A percentile compares a stretch with the other conserved stretches of the same genome.
These are phyloP conservation scores for Neocloeon triangulifer DNA, from an alignment of 1,140 invertebrate genomes.

Conservation along the genomic window DNA sequence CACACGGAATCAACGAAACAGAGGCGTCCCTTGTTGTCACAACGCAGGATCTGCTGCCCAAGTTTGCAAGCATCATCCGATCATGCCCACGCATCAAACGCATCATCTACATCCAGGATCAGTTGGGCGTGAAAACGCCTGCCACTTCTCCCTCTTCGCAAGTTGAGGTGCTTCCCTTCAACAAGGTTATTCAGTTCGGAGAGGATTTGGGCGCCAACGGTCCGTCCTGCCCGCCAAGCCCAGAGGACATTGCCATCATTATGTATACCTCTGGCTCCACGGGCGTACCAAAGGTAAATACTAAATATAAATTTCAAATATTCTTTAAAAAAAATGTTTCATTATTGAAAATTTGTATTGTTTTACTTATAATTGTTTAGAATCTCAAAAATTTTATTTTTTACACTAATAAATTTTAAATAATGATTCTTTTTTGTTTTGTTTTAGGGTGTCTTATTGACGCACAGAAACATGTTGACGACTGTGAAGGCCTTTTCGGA, in stretches of 20 bases:
- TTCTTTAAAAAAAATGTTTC: no score
- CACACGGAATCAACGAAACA: conserved; percentile 90
- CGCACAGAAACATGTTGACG: conserved; percentile 75
- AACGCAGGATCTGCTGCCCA: conserved; percentile 67
- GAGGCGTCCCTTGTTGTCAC: conserved; percentile 80
- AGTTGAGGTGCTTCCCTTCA: not conserved
- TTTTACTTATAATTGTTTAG: no score
- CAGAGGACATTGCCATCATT: conserved; percentile 68
- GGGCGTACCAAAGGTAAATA: conserved; percentile 65
- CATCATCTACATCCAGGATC: conserved; percentile 76
- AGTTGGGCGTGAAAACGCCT: conserved; percentile 25
- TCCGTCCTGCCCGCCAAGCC: conserved; percentile 25
- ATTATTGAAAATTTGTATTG: no score
- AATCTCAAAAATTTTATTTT: no score
- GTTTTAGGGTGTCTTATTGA: conserved; percentile 54
- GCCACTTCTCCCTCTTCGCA: no score
- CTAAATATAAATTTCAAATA: no score
- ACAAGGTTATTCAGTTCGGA: conserved; percentile 11
- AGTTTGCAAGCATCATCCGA: conserved; percentile 56
- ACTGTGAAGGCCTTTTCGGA: conserved; percentile 74
- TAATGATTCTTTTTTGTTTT: no score
- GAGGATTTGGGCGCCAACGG: conserved; percentile 14
- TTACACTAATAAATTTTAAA: no score
- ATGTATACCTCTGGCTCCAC: conserved; percentile 95
- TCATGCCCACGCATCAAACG: conserved; percentile 45